phyloP scores from a whole-genome alignment of 2,888 invertebrate species.

The Piscicola geometra region DNA sequence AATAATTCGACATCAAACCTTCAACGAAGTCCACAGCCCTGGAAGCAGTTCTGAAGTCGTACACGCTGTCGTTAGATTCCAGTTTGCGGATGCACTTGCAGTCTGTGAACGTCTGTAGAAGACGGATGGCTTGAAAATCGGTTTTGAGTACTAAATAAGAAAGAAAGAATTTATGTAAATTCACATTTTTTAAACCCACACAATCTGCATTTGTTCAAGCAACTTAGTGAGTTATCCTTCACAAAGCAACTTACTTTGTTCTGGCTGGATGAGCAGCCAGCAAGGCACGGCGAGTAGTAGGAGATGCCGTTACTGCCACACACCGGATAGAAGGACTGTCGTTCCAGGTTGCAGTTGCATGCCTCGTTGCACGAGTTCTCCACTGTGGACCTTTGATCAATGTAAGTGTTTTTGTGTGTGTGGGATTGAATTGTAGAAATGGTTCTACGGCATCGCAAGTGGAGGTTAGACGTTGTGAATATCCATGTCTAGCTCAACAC shows the following conservation, averaged over 20 bases:
- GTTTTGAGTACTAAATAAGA: slow-evolving; percentile 8
- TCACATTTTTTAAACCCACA: no score
- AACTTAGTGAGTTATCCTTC: no score
- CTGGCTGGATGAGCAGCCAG: slow-evolving; percentile 35
- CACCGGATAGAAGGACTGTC: slow-evolving; percentile 36
- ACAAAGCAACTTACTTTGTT: no score
- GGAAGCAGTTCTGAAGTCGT: background rate
- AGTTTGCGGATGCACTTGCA: slow-evolving; percentile 25
- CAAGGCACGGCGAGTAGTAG: slow-evolving; percentile 42
- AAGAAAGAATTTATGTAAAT: no score
- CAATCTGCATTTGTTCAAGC: no score
- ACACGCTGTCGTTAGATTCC: background rate
- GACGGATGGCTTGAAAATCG: background rate
- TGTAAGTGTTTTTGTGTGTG: no score
- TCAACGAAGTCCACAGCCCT: background rate
- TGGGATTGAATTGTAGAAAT: no score
- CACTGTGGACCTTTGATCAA: slow-evolving; percentile 37
- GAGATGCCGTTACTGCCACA: slow-evolving; percentile 39
- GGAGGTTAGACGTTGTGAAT: no score
- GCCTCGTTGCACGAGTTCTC: slow-evolving; percentile 33
- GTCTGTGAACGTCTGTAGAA: slow-evolving; percentile 27
- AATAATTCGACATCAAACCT: no score
- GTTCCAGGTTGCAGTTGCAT: slow-evolving; percentile 36
- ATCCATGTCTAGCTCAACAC: no score
- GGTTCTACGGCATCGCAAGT: no score